Evolutionary conservation across 2,888 invertebrate genomes (phyloP).

Genomic region (Leptodirus hochenwartii): DNA sequence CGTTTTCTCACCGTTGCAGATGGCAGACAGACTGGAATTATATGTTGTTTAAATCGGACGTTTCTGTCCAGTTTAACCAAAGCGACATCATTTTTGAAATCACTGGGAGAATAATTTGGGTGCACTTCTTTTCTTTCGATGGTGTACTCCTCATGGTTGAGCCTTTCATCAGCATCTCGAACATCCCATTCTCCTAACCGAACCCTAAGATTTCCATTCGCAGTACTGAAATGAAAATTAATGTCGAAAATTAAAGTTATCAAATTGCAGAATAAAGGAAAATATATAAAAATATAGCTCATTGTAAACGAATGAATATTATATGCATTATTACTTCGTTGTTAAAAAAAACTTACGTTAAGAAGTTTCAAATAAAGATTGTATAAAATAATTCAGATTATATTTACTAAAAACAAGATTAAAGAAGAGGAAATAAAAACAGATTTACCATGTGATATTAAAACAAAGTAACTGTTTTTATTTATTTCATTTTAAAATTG

Average conservation of each 20-base stretch:
- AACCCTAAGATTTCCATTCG: constrained; percentile 74
- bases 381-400: no score
- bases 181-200: constrained; percentile 89
- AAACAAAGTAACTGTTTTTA: no score
- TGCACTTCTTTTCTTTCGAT: constrained; percentile 85
- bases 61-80: constrained; percentile 61
- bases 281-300: neutral
- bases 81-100: constrained; percentile 83
- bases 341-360: no score
- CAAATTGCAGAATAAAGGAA: no score
- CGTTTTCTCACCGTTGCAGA: constrained; percentile 39
- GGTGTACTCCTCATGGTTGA: constrained; percentile 72
- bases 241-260: no score
- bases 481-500: no score
- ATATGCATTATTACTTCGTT: no score
- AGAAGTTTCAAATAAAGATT: no score
- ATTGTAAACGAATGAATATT: neutral
- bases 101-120: constrained; percentile 75
- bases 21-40: constrained; percentile 81
- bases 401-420: no score
- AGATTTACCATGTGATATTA: no score
- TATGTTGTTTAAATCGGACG: constrained; percentile 80
- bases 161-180: constrained; percentile 61
- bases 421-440: no score
- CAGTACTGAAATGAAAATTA: constrained; percentile 45